These are phyloP conservation scores for Papilio demoleus DNA, from an alignment of 2,888 invertebrate species.

Conservation along the genomic window DNA sequence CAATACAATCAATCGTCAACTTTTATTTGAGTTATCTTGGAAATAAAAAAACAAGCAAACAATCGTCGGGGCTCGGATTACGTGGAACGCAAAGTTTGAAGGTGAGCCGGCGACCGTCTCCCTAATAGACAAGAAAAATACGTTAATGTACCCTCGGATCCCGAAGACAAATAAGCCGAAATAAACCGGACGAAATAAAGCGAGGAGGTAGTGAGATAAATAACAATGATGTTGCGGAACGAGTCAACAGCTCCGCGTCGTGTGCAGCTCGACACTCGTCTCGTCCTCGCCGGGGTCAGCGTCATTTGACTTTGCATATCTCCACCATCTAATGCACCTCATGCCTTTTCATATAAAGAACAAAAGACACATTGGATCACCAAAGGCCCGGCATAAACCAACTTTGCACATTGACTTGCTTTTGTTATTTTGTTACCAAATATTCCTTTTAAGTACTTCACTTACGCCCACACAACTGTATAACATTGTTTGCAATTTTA, in stretches of 20 bases:
- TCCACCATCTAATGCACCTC: slow-evolving; percentile 34
- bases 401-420: slow-evolving; percentile 15
- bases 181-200: slow-evolving; percentile 79
- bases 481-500: slow-evolving; percentile 8
- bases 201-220: slow-evolving; percentile 76
- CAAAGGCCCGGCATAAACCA: slow-evolving; percentile 13
- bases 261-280: slow-evolving; percentile 56
- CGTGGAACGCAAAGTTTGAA: slow-evolving; percentile 76
- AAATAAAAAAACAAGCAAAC: slow-evolving; percentile 79
- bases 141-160: slow-evolving; percentile 82
- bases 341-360: slow-evolving; percentile 11
- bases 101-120: slow-evolving; percentile 77
- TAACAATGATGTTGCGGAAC: slow-evolving; percentile 76
- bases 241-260: slow-evolving; percentile 49
- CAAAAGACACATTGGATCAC: slow-evolving; percentile 15
- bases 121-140: slow-evolving; percentile 84
- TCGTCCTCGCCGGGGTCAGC: slow-evolving; percentile 54
- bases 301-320: slow-evolving; percentile 41
- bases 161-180: slow-evolving; percentile 81
- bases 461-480: slow-evolving; percentile 3
- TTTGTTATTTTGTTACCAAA: slow-evolving; percentile 28
- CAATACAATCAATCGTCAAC: slow-evolving; percentile 81
- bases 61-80: slow-evolving; percentile 67
- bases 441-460: slow-evolving; percentile 8
- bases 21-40: slow-evolving; percentile 79